Conservation (phyloP, 1,140 invertebrate genomes). For the Drosophila sp. region DNA sequence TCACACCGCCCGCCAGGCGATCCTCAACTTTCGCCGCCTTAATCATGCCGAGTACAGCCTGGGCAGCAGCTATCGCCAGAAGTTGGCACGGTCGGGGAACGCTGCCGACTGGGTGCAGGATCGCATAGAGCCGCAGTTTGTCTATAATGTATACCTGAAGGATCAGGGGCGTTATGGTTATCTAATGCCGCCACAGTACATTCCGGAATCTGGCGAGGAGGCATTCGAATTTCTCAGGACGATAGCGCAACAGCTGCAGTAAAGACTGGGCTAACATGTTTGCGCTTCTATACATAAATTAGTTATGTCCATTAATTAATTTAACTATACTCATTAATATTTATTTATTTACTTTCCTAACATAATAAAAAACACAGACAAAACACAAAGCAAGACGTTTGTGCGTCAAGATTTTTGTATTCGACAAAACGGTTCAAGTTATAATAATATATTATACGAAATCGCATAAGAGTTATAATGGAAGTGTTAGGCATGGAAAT, state of each 20-base stretch:
- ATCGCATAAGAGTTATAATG: too few species aligned
- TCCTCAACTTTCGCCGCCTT: conserved; percentile 67
- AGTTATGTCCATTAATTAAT: conserved; percentile 7
- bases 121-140: conserved; percentile 88
- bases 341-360: not conserved
- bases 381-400: not conserved
- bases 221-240: conserved; percentile 91
- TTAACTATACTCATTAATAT: conserved; percentile 15
- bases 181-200: conserved; percentile 90
- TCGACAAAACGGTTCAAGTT: too few species aligned
- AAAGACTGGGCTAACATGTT: conserved; percentile 32
- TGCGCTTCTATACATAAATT: not conserved
- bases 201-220: conserved; percentile 91
- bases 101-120: conserved; percentile 91
- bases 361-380: not conserved
- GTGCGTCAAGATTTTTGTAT: too few species aligned
- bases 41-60: conserved; percentile 77
- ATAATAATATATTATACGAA: too few species aligned
- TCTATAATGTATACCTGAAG: conserved; percentile 93
- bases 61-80: conserved; percentile 75
- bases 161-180: conserved; percentile 91
- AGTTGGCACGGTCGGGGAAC: conserved; percentile 85
- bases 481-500: too few species aligned
- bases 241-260: conserved; percentile 85
- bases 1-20: conserved; percentile 57